These are phyloP conservation scores for Malacoctenus gilli DNA, from an alignment of 2,797 vertebrate species.

Conservation along the genomic window DNA sequence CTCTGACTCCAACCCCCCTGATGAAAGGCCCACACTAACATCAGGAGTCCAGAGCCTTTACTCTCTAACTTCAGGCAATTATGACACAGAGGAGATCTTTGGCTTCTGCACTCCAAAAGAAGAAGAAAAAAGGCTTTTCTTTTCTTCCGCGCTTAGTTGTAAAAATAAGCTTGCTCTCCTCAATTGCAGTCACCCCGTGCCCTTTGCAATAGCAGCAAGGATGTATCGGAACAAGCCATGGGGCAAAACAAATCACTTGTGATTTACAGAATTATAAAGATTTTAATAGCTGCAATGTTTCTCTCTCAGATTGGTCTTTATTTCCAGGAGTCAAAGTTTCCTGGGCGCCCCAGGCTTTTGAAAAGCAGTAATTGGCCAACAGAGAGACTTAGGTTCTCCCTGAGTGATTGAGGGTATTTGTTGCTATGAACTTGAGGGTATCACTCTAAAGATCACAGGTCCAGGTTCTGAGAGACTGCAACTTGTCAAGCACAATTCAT, in stretches of 20 bases:
- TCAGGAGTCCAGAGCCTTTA: slow-evolving; percentile 82
- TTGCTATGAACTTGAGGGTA: slow-evolving; percentile 86
- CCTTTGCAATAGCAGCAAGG: slow-evolving; percentile 82
- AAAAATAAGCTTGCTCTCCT: slow-evolving; percentile 84
- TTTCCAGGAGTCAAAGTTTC: slow-evolving; percentile 89
- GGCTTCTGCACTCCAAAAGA: slow-evolving; percentile 77
- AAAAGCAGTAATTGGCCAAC: slow-evolving; percentile 88
- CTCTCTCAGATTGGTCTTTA: slow-evolving; percentile 85
- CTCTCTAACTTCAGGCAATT: slow-evolving; percentile 86
- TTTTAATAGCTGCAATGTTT: slow-evolving; percentile 88
- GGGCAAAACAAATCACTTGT: slow-evolving; percentile 88
- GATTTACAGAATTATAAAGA: slow-evolving; percentile 88
- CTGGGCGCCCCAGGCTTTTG: slow-evolving; percentile 81
- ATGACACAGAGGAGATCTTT: slow-evolving; percentile 85
- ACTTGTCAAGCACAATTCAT: slow-evolving; percentile 80
- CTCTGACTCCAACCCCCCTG: slow-evolving; percentile 78
- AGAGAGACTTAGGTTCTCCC: slow-evolving; percentile 82
- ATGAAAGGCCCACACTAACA: slow-evolving; percentile 82
- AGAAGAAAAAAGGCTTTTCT: slow-evolving; percentile 74
- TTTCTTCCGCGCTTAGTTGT: slow-evolving; percentile 78
- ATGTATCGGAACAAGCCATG: slow-evolving; percentile 84
- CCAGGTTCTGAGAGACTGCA: slow-evolving; percentile 80
- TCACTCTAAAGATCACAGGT: slow-evolving; percentile 83
- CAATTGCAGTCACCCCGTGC: slow-evolving; percentile 79
- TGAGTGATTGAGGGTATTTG: slow-evolving; percentile 85